Conservation (phyloP, 35 echinoderm and acorn worm genomes). For the Lytechinus pictus region DNA sequence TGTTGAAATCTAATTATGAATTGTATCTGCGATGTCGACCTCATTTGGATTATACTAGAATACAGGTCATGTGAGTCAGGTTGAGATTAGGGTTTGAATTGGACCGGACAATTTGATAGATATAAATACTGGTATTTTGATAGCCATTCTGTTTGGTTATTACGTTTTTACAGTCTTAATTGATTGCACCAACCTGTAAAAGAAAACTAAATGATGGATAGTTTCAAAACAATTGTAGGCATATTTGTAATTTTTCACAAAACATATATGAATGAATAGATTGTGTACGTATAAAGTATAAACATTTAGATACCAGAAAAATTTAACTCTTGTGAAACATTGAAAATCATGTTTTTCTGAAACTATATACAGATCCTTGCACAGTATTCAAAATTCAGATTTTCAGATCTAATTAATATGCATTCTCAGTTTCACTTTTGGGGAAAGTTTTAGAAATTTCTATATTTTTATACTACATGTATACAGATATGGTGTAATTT, state of each 20-base stretch:
- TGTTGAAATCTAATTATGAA: constrained; percentile 14
- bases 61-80: neutral
- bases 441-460: neutral
- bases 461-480: neutral
- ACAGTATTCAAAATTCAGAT: neutral
- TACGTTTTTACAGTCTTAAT: neutral
- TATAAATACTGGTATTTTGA: neutral
- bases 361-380: neutral
- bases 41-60: neutral
- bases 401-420: neutral
- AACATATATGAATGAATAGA: neutral
- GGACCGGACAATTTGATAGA: neutral
- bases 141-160: neutral
- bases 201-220: neutral
- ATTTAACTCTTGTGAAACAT: neutral
- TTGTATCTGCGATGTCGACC: neutral
- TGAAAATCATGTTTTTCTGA: neutral
- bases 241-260: neutral
- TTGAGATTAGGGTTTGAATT: neutral
- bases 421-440: neutral
- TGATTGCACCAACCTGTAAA: neutral
- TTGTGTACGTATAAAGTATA: too few relatives aligned
- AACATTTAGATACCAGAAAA: neutral
- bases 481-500: too few relatives aligned
- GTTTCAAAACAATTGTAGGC: neutral